Conservation (phyloP, 2,797 vertebrate genomes). For the Pelochelys cantorii region DNA sequence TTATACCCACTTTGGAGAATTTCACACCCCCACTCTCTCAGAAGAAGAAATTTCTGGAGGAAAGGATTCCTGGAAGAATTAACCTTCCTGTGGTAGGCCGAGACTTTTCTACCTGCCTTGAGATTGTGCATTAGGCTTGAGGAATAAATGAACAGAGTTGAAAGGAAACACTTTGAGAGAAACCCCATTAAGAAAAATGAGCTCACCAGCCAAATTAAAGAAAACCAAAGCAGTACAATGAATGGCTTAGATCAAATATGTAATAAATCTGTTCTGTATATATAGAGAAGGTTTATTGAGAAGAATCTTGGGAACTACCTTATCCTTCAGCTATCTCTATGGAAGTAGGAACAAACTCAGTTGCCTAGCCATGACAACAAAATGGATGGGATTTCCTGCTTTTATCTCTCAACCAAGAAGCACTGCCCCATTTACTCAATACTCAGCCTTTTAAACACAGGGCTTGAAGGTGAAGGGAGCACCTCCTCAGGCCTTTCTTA, state of each 20-base stretch:
- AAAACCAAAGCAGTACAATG: constrained; percentile 22
- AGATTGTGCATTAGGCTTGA: background rate
- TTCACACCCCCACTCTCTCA: background rate
- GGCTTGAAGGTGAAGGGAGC: background rate
- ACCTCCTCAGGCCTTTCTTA: background rate
- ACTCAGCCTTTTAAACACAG: background rate
- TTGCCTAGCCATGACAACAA: background rate
- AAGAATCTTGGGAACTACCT: background rate
- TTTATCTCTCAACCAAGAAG: background rate
- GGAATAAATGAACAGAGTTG: background rate
- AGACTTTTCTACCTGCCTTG: background rate
- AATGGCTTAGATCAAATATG: constrained; percentile 36
- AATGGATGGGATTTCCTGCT: background rate
- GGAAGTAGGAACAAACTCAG: background rate
- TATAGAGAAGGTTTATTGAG: background rate
- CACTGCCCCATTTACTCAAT: background rate
- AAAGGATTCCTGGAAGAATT: background rate
- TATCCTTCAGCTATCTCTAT: background rate
- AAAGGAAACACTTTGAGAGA: background rate
- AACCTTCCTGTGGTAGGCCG: background rate
- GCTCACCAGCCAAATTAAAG: background rate
- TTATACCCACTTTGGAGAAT: background rate
- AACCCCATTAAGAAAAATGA: background rate
- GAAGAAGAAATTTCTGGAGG: background rate
- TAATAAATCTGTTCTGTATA: background rate